Evolutionary conservation across 1,140 invertebrate genomes (phyloP).

Genomic region (Caenorhabditis brenneri): DNA sequence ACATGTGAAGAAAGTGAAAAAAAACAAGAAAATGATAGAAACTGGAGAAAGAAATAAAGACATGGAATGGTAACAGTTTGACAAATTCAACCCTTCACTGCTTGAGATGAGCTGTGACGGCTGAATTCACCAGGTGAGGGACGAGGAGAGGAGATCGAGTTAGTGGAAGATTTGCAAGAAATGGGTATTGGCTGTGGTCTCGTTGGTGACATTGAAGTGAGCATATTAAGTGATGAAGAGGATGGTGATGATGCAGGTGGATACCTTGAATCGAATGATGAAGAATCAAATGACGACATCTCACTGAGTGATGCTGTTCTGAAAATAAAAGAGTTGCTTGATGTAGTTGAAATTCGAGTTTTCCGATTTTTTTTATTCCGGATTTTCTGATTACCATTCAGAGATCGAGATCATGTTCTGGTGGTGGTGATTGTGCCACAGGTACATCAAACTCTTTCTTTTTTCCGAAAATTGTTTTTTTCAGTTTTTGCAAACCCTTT

Average conservation of each 20-base stretch:
- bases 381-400: no score
- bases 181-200: neutral
- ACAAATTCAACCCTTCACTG: neutral
- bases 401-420: no score
- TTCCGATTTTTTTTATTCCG: no score
- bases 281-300: neutral
- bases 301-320: constrained; percentile 9
- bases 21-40: neutral
- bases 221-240: constrained; percentile 30
- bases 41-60: neutral
- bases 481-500: no score
- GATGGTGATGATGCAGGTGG: neutral
- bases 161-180: constrained; percentile 14
- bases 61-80: no score
- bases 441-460: no score
- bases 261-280: neutral
- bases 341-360: neutral
- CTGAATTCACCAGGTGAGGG: constrained; percentile 35
- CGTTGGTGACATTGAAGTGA: neutral
- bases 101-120: neutral
- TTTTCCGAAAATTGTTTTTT: no score
- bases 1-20: neutral
- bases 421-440: no score
- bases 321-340: neutral
- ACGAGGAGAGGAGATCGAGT: constrained; percentile 23